phyloP scores from a whole-genome alignment of 2,797 vertebrate species.

The Calcarius lapponicus region DNA sequence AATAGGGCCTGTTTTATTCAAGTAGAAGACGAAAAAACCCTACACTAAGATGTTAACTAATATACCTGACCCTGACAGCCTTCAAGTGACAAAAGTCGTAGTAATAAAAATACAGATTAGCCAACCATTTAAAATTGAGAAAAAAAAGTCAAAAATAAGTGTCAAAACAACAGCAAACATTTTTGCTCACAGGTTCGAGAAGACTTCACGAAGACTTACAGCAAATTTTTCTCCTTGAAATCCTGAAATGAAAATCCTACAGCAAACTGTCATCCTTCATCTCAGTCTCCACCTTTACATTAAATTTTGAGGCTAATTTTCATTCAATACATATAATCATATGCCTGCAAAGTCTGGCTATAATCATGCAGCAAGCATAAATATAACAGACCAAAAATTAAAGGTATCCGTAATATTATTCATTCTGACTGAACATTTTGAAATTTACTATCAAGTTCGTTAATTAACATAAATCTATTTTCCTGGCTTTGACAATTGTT shows the following conservation, averaged over 20 bases:
- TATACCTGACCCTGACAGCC: neutral
- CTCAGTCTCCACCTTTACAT: neutral
- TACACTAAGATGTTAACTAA: neutral
- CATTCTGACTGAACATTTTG: neutral
- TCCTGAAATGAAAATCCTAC: neutral
- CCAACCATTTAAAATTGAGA: neutral
- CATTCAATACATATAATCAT: neutral
- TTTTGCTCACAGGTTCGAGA: neutral
- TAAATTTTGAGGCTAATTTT: neutral
- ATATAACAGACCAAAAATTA: neutral
- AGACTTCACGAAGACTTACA: neutral
- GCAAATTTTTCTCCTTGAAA: neutral
- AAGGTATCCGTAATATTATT: neutral
- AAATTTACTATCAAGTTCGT: neutral
- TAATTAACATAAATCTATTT: neutral
- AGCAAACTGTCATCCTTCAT: neutral
- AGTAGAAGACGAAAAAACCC: neutral
- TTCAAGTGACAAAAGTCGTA: neutral
- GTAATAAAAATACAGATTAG: neutral
- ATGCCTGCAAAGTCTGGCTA: neutral
- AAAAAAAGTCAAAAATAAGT: neutral
- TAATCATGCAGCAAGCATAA: neutral
- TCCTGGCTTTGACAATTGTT: neutral
- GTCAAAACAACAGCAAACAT: neutral
- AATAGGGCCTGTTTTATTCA: neutral